Base-by-base conservation (phyloP, 2,113 vertebrate species). In the Scomber japonicus region DNA sequence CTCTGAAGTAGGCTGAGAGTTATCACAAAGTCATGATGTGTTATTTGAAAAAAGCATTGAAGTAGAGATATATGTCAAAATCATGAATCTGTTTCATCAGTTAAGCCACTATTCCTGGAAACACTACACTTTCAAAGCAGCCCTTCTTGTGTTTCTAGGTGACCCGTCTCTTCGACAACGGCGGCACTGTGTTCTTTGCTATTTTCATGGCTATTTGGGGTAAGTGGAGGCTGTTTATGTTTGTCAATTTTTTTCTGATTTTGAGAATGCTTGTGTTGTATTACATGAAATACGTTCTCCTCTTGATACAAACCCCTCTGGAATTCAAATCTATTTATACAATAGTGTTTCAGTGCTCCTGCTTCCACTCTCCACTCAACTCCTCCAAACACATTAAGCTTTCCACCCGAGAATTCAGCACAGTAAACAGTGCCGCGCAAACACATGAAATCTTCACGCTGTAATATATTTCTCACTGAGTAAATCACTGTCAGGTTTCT, bases 131-230 rank as follows among this genome's bases (percentile, higher is more conserved):
- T 19, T 80, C n/a, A 69, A 11, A 48, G 35, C 60, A 53, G 11
- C 13, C 15, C 11, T 55, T 73, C 14, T 0, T 88, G 59, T 82
- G 45, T 83, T 85, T 88, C 16, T 69, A 96, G 95, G 95, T 96
- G 89, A 96, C 95, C 61, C 85, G 94, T 91, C 92, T 96, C 54
- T 96, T 96, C 91, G 95, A 96, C 85, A 96, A 96, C 57, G 94
- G 95, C 40, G 95, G 95, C 30, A 95, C 95, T 21, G 95, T 96
- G 67, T 96, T 95, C 87, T 95, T 95, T 60, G 95, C 95, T 9
- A 96, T 95, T 89, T 96, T 96, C 89, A 95, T 96, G 95, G 95
- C 95, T 82, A 95, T 95, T 77, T 96, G 95, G 95, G 95, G 95
- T 96, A 91, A 64, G 94, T 91, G 46, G 17, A 67, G 44, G 21